phyloP scores from a whole-genome alignment of 1,140 invertebrate genomes.

The Stegodyphus dumicola region DNA sequence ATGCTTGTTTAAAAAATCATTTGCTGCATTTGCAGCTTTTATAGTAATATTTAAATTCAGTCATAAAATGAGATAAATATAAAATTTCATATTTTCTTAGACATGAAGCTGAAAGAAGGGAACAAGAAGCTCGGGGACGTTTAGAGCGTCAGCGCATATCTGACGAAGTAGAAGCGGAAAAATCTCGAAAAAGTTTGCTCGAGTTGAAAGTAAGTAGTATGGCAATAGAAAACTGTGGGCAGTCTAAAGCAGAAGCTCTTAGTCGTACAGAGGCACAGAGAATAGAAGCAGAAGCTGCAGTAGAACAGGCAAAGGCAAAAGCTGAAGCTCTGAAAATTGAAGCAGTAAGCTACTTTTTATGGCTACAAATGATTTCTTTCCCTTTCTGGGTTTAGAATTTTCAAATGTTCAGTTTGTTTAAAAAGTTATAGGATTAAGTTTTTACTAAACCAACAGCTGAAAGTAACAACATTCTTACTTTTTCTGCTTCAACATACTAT shows the following conservation, averaged over 20 bases:
- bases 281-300: constrained; percentile 72
- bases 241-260: constrained; percentile 72
- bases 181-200: constrained; percentile 68
- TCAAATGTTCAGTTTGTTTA: no score
- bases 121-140: constrained; percentile 72
- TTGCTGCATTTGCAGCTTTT: no score
- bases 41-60: no score
- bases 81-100: constrained; percentile 62
- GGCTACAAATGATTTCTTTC: no score
- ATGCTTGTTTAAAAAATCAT: no score
- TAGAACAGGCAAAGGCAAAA: constrained; percentile 71
- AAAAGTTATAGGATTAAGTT: no score
- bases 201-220: constrained; percentile 69
- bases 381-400: no score
- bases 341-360: constrained; percentile 66
- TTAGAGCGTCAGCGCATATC: constrained; percentile 71
- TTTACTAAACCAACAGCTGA: no score
- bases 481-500: no score
- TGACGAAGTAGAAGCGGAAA: constrained; percentile 72
- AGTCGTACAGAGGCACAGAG: constrained; percentile 70
- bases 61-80: no score
- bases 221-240: constrained; percentile 69
- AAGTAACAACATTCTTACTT: no score
- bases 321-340: constrained; percentile 71
- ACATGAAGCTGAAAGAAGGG: constrained; percentile 72